Percentiles rank a stretch among this genome's conserved stretches.
Evolutionary conservation across 2,113 vertebrate genomes (phyloP).

Genomic region (Aphelocoma coerulescens): DNA sequence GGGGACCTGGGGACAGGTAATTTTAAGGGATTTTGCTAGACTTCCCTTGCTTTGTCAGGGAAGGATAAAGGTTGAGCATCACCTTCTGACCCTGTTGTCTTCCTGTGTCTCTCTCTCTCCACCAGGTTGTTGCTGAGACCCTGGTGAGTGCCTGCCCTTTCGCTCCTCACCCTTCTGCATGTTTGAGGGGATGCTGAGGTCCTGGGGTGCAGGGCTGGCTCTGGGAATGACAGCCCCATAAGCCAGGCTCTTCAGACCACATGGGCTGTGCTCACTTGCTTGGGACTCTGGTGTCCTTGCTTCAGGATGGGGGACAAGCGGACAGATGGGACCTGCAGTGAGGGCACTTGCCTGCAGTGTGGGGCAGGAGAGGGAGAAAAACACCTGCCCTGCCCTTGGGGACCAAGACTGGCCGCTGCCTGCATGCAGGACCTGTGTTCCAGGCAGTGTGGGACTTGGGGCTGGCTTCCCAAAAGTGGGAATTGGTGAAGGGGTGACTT

Average conservation of each 20-base stretch:
- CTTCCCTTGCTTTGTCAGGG: neutral
- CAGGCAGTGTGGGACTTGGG: fast-evolving
- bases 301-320: neutral
- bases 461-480: neutral
- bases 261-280: neutral
- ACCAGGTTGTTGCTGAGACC: constrained; percentile 80
- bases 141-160: constrained; percentile 74
- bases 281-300: neutral
- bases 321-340: neutral
- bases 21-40: neutral
- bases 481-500: neutral
- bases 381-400: neutral
- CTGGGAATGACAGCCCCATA: neutral
- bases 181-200: neutral
- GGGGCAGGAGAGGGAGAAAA: neutral
- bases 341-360: neutral
- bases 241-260: neutral
- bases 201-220: neutral
- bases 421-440: neutral
- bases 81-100: constrained; percentile 68
- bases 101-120: constrained; percentile 63
- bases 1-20: neutral
- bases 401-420: neutral
- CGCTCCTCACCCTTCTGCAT: neutral
- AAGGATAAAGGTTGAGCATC: neutral